Base-by-base conservation (phyloP, 2,113 vertebrate species). In the Crotalus tigris region DNA sequence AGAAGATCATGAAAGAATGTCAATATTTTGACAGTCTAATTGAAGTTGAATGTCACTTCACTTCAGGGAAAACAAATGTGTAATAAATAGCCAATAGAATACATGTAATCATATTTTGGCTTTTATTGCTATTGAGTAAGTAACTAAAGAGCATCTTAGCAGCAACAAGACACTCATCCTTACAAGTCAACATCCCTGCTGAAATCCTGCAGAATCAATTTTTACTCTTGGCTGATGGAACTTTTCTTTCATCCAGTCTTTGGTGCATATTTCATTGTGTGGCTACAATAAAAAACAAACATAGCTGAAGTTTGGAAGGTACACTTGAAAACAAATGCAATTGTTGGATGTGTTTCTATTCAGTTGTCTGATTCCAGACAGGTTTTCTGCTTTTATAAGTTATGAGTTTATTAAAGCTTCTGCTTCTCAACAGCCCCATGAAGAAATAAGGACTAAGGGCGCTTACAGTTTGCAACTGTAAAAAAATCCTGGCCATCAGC, bases 331-430 rank as follows among this genome's bases (percentile, higher is more conserved):
- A 96, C 85, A 92, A 95, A 91, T 1, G 1, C 39, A 93, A 92
- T 90, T 0, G 0, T 12, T 0, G 91, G 93, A 94, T 87, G 93
- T 33, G n/a, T 95, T 94, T 96, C 81, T 19, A 90, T 95, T 97
- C 93, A 90, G 46, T 89, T 90, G 49, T 89, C 94, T 97, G 93
- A 95, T 94, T 94, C 94, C 91, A 96, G 96, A 94, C 94, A 94
- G 94, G 85, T 95, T 95, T 96, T 96, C 93, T 94, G 94, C 49
- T 93, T 97, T 96, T 95, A 9, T 93, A 95, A 97, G 88, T 94
- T 94, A 97, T 97, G 94, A 97, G 91, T 91, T 97, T 93, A 95
- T 97, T 96, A 96, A 94, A 93, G 92, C 57, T 93, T 96, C 93
- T 95, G 90, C 91, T 97, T 94, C 95, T 96, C 97, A 94, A 97